These are phyloP conservation scores for Notocelia uddmanniana DNA, from an alignment of 2,888 invertebrate genomes.

Conservation along the genomic window DNA sequence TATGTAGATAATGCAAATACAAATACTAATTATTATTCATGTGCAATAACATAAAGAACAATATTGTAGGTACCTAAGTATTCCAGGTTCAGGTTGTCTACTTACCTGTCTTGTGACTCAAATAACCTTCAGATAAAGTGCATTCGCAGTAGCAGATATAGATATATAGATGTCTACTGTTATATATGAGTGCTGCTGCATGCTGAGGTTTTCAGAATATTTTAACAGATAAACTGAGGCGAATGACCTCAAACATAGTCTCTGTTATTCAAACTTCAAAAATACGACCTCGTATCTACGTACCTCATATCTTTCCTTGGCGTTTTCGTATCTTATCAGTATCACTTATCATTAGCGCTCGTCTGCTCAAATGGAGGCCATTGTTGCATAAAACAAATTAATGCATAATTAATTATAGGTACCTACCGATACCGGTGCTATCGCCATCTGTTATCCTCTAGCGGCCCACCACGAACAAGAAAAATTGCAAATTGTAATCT, in stretches of 20 bases:
- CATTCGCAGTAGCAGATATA: slow-evolving; percentile 21
- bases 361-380: no score
- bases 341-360: no score
- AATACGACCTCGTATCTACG: no score
- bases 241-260: not conserved
- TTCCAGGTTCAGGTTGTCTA: slow-evolving; percentile 23
- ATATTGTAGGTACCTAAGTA: not conserved
- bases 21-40: slow-evolving; percentile 16
- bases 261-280: not conserved
- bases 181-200: not conserved
- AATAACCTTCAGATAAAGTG: slow-evolving; percentile 30
- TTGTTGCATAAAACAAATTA: no score
- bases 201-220: slow-evolving; percentile 14
- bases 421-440: no score
- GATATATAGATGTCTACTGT: not conserved
- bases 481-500: no score
- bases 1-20: not conserved
- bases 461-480: no score
- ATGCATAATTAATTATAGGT: no score
- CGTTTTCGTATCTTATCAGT: no score
- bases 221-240: not conserved
- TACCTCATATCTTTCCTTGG: no score
- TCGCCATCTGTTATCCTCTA: no score
- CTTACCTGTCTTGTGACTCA: slow-evolving; percentile 31
- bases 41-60: slow-evolving; percentile 4